These are phyloP conservation scores for Platycercus adscitus DNA, from an alignment of 2,113 vertebrate species.

Conservation along the genomic window DNA sequence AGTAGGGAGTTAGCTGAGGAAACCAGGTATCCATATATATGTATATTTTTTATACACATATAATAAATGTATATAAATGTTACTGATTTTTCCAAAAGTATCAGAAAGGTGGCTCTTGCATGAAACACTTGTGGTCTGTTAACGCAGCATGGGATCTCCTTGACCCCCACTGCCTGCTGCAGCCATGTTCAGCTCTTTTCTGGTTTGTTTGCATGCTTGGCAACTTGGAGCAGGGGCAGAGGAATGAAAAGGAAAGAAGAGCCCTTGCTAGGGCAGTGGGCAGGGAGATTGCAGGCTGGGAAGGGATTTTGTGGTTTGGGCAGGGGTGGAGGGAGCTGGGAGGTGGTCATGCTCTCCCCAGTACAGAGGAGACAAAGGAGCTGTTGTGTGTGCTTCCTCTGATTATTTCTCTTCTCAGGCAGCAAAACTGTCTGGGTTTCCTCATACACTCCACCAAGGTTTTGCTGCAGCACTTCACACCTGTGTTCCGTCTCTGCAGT, in stretches of 20 bases:
- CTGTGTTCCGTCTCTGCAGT: not conserved
- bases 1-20: not conserved
- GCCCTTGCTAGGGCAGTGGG: not conserved
- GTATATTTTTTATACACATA: not conserved
- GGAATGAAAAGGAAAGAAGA: not conserved
- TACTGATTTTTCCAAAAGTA: not conserved
- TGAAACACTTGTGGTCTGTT: not conserved
- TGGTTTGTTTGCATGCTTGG: not conserved
- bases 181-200: not conserved
- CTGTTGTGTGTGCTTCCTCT: not conserved
- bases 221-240: not conserved
- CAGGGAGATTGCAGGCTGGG: not conserved
- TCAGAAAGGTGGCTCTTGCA: not conserved
- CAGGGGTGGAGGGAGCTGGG: not conserved
- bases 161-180: not conserved
- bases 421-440: not conserved
- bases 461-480: not conserved
- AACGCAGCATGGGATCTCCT: not conserved
- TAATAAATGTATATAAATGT: not conserved
- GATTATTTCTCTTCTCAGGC: not conserved
- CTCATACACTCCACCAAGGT: not conserved
- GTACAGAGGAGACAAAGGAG: not conserved
- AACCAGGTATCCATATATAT: not conserved
- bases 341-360: fast-evolving
- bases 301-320: not conserved